Evolutionary conservation across 2,113 vertebrate species (phyloP).

Genomic region (Oreotrochilus melanogaster): DNA sequence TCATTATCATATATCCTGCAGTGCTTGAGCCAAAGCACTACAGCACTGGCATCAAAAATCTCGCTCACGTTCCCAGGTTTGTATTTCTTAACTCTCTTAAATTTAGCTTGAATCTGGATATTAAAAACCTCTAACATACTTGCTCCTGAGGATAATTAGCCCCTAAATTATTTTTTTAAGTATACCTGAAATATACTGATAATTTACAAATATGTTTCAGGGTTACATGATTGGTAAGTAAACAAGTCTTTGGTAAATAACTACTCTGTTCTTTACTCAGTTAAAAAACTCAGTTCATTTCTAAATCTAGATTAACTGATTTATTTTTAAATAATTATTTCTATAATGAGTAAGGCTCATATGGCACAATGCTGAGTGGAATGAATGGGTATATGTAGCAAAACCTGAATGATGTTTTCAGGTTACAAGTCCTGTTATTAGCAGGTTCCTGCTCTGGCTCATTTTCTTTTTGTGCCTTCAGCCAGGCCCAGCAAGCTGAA

Average conservation of each 20-base stretch:
- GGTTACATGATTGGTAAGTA: slow-evolving; percentile 9
- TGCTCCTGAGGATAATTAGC: slow-evolving; percentile 24
- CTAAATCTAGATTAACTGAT: slow-evolving; percentile 24
- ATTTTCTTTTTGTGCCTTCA: slow-evolving; percentile 1
- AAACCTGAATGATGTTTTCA: neutral
- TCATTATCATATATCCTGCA: neutral
- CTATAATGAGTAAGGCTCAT: slow-evolving; percentile 40
- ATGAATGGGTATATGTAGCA: neutral
- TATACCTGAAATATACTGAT: slow-evolving; percentile 21
- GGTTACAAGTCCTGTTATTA: neutral
- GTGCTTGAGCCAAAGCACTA: slow-evolving; percentile 35
- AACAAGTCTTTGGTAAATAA: slow-evolving; percentile 64
- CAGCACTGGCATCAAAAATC: slow-evolving; percentile 36
- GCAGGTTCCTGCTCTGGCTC: neutral
- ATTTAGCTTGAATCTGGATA: slow-evolving; percentile 12
- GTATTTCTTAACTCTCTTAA: neutral
- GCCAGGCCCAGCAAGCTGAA: slow-evolving; percentile 19
- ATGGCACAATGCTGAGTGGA: neutral
- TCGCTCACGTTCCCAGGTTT: neutral
- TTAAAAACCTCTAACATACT: slow-evolving; percentile 14
- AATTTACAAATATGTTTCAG: slow-evolving; percentile 15
- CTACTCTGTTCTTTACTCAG: slow-evolving; percentile 1
- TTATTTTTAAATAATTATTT: neutral
- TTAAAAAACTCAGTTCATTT: slow-evolving; percentile 24
- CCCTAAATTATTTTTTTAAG: neutral